A percentile compares a stretch with the other conserved stretches of the same genome.
phyloP scores from a whole-genome alignment of 1,140 invertebrate genomes.

The Trypoxylus dichotomus region DNA sequence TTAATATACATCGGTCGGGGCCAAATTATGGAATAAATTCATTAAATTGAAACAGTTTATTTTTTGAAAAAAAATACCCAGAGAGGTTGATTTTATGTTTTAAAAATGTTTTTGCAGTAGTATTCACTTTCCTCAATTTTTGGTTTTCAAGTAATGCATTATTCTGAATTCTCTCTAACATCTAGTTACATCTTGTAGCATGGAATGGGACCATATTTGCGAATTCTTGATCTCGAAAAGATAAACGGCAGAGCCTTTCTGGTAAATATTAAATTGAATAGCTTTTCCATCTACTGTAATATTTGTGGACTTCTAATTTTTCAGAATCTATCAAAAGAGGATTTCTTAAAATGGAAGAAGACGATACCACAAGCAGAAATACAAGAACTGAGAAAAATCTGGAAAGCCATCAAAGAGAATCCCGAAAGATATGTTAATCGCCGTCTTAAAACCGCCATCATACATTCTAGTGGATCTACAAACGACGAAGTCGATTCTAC shows the following conservation, averaged over 20 bases:
- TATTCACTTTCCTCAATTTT: background rate
- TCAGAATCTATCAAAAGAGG: background rate
- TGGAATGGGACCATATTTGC: background rate
- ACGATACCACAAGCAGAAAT: background rate
- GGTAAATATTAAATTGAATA: no score
- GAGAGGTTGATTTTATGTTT: no score
- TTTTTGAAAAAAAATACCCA: no score
- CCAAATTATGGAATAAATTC: no score
- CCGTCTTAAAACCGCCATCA: no score
- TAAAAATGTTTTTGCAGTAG: no score
- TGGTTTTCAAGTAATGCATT: no score
- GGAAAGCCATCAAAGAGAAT: background rate
- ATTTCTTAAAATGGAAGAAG: background rate
- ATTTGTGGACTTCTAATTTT: background rate
- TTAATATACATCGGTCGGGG: no score
- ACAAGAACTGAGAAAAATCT: background rate
- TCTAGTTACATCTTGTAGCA: background rate
- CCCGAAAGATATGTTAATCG: background rate
- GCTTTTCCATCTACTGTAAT: background rate
- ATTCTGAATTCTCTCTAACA: background rate
- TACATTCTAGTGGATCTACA: no score
- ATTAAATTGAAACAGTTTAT: no score
- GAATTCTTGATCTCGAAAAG: background rate
- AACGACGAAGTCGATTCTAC: background rate
- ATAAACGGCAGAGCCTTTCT: background rate